phyloP scores from a whole-genome alignment of 2,113 vertebrate genomes.

The Periophthalmodon schlosseri region DNA sequence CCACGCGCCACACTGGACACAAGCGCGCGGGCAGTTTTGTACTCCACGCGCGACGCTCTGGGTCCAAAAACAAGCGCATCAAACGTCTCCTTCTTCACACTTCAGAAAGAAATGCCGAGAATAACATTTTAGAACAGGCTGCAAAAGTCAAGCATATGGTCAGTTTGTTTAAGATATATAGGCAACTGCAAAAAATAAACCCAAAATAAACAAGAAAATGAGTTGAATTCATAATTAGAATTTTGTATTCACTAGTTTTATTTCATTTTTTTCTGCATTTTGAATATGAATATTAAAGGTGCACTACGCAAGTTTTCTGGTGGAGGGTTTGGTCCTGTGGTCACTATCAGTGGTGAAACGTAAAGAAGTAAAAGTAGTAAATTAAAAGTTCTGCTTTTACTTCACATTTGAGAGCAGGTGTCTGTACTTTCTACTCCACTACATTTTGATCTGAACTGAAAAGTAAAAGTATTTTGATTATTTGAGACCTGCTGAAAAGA shows the following conservation, averaged over 20 bases:
- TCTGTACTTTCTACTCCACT: too few relatives aligned
- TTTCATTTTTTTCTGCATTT: background rate
- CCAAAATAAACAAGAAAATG: too few relatives aligned
- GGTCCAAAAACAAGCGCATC: background rate
- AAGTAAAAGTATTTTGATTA: too few relatives aligned
- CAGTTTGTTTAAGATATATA: background rate
- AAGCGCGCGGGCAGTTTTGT: constrained; percentile 46
- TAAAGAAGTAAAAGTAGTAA: too few relatives aligned
- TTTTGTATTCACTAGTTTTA: background rate
- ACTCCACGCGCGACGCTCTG: background rate
- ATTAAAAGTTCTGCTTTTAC: too few relatives aligned
- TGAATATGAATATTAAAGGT: too few relatives aligned
- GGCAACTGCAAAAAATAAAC: background rate
- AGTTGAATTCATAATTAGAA: background rate
- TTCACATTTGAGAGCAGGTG: too few relatives aligned
- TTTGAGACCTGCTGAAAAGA: too few relatives aligned
- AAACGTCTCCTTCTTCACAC: background rate
- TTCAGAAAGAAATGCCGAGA: background rate
- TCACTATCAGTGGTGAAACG: too few relatives aligned
- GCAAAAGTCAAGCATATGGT: background rate
- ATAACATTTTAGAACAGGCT: background rate
- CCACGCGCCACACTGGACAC: constrained; percentile 36
- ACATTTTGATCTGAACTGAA: too few relatives aligned
- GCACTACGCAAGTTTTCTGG: too few relatives aligned
- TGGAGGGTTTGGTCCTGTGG: too few relatives aligned